A percentile compares a stretch with the other conserved stretches of the same genome.
Evolutionary conservation across 1,140 invertebrate species (phyloP).

Genomic region (Hermetia illucens): DNA sequence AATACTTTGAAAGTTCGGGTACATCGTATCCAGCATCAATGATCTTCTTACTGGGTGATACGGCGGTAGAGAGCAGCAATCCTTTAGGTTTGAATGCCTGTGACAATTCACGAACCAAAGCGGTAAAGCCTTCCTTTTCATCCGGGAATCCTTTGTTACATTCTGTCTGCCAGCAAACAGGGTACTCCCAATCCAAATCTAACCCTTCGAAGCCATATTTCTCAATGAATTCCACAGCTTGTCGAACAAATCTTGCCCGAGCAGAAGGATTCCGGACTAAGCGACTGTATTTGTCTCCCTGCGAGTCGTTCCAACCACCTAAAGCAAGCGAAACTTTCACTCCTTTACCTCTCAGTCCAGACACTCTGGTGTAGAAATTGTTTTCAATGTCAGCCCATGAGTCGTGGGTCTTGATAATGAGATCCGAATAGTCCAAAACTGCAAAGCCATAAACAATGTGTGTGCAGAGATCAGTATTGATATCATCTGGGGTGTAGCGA

Average conservation of each 20-base stretch:
- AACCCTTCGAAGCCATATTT: constrained; percentile 77
- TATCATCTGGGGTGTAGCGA: constrained; percentile 70
- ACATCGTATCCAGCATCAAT: constrained; percentile 79
- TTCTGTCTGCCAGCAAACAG: constrained; percentile 48
- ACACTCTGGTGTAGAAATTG: constrained; percentile 69
- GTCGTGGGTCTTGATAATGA: constrained; percentile 69
- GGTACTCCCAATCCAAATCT: constrained; percentile 86
- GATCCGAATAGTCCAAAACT: constrained; percentile 60
- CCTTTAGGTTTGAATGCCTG: constrained; percentile 56
- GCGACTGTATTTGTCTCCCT: constrained; percentile 70
- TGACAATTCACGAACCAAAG: constrained; percentile 56
- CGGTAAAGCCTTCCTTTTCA: constrained; percentile 65
- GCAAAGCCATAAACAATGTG: constrained; percentile 89
- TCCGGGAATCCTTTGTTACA: constrained; percentile 69
- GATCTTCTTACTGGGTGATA: constrained; percentile 76
- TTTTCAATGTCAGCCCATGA: constrained; percentile 83
- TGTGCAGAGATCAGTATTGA: constrained; percentile 74
- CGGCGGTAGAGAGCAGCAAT: constrained; percentile 63
- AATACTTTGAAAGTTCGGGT: constrained; percentile 46
- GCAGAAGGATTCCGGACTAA: constrained; percentile 60
- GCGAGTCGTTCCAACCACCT: constrained; percentile 83
- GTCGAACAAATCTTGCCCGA: constrained; percentile 53
- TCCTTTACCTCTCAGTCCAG: constrained; percentile 60
- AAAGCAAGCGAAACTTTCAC: constrained; percentile 70
- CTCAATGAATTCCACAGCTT: constrained; percentile 60